Evolutionary conservation across 2,113 vertebrate species (phyloP), one percentile per base, ranked within the genome.

Genomic region (Donacobius atricapilla): DNA sequence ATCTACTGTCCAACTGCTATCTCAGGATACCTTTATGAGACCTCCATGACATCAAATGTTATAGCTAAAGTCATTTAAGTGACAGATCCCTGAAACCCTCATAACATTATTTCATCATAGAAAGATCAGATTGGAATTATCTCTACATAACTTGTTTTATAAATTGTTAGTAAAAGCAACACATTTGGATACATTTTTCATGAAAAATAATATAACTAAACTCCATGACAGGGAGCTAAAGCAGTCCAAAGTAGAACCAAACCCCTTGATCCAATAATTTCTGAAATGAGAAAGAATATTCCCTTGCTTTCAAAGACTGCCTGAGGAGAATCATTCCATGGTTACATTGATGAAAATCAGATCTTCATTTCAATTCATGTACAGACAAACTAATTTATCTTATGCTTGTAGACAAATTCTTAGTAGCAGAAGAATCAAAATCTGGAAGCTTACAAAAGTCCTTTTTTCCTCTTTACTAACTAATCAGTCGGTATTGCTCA

Each of bases 351-450:
- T 83, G 81, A 87, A 96, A 96, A 96, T 83, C 66, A 96, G 69
- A 90, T 79, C 69, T 79, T 92, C 88, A 92, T 95, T 93, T 97
- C 91, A 94, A 90, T 96, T 96, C 93, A 95, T 96, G 95, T 70
- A 73, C 13, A 88, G 92, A 94, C 24, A 60, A 97, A 84, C 13
- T 2, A 83, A 96, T 94, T 81, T 53, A 66, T 94, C 95, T 91
- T 93, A 68, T 77, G 76, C 94, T 95, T 83, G 63, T 56, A 61
- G 35, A 37, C 44, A 93, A 92, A 63, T 66, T 61, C 69, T 31
- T 80, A 93, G 17, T 37, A 78, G 86, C 11, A 58, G 50, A 93
- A 71, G 37, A 87, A 72, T 33, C 37, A 69, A 93, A 96, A 77
- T 65, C 58, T 28, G 92, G 64, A 95, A 89, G 93, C 82, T 94